Percentiles rank a stretch among this genome's conserved stretches.
Conservation (phyloP, 2,888 invertebrate species). For the Tubiluchus corallicola region DNA sequence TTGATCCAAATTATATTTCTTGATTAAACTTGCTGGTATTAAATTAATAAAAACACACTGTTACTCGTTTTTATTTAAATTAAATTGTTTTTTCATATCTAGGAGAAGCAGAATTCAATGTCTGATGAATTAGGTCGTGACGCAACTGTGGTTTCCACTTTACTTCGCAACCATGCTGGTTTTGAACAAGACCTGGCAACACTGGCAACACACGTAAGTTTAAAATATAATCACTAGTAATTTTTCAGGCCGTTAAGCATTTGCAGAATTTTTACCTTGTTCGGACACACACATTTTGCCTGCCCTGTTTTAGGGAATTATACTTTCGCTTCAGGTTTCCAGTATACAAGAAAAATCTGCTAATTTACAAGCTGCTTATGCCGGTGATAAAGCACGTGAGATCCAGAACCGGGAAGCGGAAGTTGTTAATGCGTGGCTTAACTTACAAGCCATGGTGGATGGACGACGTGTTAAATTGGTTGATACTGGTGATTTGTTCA, state of each 20-base stretch:
- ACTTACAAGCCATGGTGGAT: conserved; percentile 50
- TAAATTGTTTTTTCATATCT: too few species aligned
- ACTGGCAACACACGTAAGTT: conserved; percentile 67
- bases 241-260: too few species aligned
- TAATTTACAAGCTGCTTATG: conserved; percentile 80
- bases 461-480: conserved; percentile 15
- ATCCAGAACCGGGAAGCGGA: conserved; percentile 87
- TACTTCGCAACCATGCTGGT: conserved; percentile 90
- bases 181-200: conserved; percentile 93
- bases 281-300: too few species aligned
- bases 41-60: too few species aligned
- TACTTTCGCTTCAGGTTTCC: too few species aligned
- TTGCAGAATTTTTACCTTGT: too few species aligned
- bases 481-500: conserved; percentile 19
- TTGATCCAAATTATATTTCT: too few species aligned
- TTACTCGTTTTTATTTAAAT: too few species aligned
- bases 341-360: conserved; percentile 77
- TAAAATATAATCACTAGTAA: too few species aligned
- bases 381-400: conserved; percentile 88
- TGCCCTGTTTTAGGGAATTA: too few species aligned
- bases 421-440: conserved; percentile 87
- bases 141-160: conserved; percentile 80
- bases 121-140: conserved; percentile 96
- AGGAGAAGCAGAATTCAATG: conserved; percentile 80
- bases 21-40: too few species aligned